Evolutionary conservation across 2,797 vertebrate genomes (phyloP), one percentile per base, ranked within the genome.

Genomic region (Enoplosus armatus): DNA sequence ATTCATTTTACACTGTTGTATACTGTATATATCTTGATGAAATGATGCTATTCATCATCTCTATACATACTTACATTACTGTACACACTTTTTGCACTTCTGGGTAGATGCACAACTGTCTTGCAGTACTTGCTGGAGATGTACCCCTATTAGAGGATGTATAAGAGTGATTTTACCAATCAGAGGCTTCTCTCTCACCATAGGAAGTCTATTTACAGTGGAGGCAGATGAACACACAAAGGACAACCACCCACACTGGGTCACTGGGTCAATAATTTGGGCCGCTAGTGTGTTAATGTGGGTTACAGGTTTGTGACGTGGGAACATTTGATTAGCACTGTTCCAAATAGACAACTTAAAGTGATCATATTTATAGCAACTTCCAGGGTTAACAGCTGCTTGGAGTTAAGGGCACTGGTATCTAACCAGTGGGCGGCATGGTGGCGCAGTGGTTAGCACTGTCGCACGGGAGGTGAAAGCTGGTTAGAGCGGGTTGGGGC

Each of bases 111-210:
- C 33, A 8, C n/a, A n/a, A n/a, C 6, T 31, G 33, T 35, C 33
- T 8, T n/a, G n/a, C 33, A 35, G 8, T 35, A 35, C 8, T 37
- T 79, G 45, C 20, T 24, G 4, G 14, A 53, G 6, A 72, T 67
- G 16, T 55, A 54, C 3, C 20, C 8, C 18, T 5, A 50, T 50
- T 26, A 69, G 7, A 31, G 5, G 50, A 62, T 63, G 18, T 41
- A 26, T 10, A 4, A 22, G 31, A 77, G 51, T 50, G 9, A 51
- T 27, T 51, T 58, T 27, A 35, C 26, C 51, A 59, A 64, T 68
- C 74, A 73, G 35, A 73, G 20, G 43, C 15, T 67, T 56, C 16
- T 63, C 20, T 58, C 26, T 51, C 20, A 59, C 5, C 10, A 26
- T 14, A 33, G 15, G 24, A 45, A 37, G 37, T 35, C 18, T 48